Evolutionary conservation across 2,888 invertebrate species (phyloP), one percentile per base, ranked within the genome.

Genomic region (Spialia ferax): DNA sequence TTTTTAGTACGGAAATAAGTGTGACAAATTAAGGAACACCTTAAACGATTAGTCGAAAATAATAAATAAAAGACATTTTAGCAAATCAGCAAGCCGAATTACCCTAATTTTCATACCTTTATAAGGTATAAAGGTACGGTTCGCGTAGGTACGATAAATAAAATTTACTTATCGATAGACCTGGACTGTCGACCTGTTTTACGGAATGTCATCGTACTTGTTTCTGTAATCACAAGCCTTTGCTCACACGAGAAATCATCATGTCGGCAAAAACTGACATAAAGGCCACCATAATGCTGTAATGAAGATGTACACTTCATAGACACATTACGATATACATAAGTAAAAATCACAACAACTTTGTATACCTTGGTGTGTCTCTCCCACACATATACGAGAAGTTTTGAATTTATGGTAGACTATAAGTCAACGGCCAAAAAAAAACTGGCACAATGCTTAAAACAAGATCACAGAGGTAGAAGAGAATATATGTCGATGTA

Each of bases 201-300:
- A 52, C 5, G 52, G 52, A 52, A 52, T 52, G 52, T 26, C 7
- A 22, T 52, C 52, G 13, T 26, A 23, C 52, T 23, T 23, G 52
- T 52, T 52, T 52, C 26, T 52, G 52, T 52, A 52, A 22, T 26
- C 22, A 26, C n/a, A 52, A 26, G n/a, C 52, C 52, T 23, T 52
- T 52, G n/a, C 42, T 42, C 42, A 59, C 42, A 42, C 42, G 42
- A 42, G 23, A 42, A 42, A 23, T 42, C 57, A 59, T 42, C 23
- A 42, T 20, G 38, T 22, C n/a, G 11, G 23, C 22, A 23, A 22
- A 52, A n/a, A 23, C n/a, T n/a, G 7, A n/a, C 48, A 48, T 3
- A 48, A 20, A 35, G 42, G 15, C 42, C 42, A 42, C 15, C 42
- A 15, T 42, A 42, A 11, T 6, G 10, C 38, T 38, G 15, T 42